Conservation (phyloP, 2,113 vertebrate genomes). For the Lucifuga dentata region DNA sequence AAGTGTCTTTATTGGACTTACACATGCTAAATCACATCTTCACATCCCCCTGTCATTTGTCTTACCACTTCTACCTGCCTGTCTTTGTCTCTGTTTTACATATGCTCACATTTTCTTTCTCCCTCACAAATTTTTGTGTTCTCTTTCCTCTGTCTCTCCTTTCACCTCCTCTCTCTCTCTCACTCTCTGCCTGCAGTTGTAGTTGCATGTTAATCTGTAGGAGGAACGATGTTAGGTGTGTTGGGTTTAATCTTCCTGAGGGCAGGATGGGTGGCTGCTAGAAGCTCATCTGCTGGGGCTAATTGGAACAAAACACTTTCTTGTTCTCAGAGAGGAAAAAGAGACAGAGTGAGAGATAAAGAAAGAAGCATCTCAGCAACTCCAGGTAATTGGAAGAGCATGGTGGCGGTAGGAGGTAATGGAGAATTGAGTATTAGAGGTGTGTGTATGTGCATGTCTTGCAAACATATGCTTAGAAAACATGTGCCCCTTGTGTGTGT, state of each 20-base stretch:
- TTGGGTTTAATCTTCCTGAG: constrained; percentile 65
- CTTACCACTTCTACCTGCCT: too few relatives aligned
- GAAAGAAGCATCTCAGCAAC: constrained; percentile 48
- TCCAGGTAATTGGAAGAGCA: constrained; percentile 51
- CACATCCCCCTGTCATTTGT: too few relatives aligned
- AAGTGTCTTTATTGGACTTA: too few relatives aligned
- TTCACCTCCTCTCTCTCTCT: constrained; percentile 13
- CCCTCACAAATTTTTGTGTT: not conserved
- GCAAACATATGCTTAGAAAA: not conserved
- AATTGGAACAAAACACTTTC: constrained; percentile 79
- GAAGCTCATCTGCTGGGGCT: constrained; percentile 65
- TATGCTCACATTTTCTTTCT: not conserved
- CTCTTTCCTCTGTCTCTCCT: not conserved
- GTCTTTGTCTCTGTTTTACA: constrained; percentile 1
- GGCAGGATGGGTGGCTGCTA: constrained; percentile 59
- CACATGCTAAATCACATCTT: too few relatives aligned
- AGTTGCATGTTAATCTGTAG: constrained; percentile 54
- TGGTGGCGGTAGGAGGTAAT: not conserved
- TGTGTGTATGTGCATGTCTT: not conserved
- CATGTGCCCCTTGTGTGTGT: too few relatives aligned
- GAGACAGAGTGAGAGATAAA: constrained; percentile 34
- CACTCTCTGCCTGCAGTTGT: constrained; percentile 54
- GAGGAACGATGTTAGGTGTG: constrained; percentile 60
- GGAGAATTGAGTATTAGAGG: not conserved
- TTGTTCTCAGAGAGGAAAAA: constrained; percentile 50